Conservation (phyloP, 2,797 vertebrate species). For the Lithobates sylvaticus region DNA sequence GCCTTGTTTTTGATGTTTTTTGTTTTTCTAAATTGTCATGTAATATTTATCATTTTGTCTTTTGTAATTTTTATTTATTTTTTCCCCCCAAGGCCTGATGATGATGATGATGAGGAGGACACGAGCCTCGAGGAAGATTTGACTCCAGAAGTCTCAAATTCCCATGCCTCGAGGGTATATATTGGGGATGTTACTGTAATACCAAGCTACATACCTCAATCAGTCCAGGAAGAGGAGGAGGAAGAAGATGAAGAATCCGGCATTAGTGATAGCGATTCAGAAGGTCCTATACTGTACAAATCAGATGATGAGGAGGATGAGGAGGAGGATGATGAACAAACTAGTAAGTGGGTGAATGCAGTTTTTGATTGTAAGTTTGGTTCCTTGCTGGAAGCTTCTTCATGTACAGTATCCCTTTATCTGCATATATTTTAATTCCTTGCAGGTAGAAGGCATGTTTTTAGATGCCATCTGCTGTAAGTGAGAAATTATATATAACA, state of each 20-base stretch:
- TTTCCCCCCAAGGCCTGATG: conserved; percentile 86
- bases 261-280: conserved; percentile 91
- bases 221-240: conserved; percentile 82
- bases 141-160: conserved; percentile 63
- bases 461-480: no score
- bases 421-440: no score
- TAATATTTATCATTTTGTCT: not conserved
- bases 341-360: conserved; percentile 72
- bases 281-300: conserved; percentile 90
- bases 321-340: conserved; percentile 86
- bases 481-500: no score
- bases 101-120: conserved; percentile 91
- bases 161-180: conserved; percentile 72
- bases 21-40: no score
- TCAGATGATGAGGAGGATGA: conserved; percentile 88
- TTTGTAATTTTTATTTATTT: not conserved
- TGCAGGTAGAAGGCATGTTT: no score
- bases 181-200: conserved; percentile 86
- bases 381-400: no score
- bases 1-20: no score
- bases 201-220: conserved; percentile 78
- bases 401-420: no score
- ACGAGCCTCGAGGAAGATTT: conserved; percentile 77
- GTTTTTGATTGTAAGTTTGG: no score
- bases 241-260: conserved; percentile 78